A percentile compares a stretch with the other conserved stretches of the same genome.
These are phyloP conservation scores for Oryzias celebensis DNA, from an alignment of 2,113 vertebrate species.

Conservation along the genomic window DNA sequence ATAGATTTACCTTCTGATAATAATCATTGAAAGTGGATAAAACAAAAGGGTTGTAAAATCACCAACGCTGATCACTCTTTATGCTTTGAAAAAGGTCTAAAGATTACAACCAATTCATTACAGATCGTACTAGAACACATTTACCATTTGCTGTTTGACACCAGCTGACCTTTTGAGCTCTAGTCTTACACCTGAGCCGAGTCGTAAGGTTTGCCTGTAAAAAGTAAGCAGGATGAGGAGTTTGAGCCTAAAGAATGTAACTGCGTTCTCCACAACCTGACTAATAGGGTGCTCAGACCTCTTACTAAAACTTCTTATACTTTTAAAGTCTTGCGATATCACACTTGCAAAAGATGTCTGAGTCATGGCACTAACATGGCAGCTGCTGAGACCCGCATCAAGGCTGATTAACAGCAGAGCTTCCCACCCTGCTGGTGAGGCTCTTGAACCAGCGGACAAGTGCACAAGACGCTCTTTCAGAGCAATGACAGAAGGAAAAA, in stretches of 20 bases:
- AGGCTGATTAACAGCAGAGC: slow-evolving; percentile 11
- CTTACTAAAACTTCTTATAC: slow-evolving; percentile 5
- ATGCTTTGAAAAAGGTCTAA: slow-evolving; percentile 19
- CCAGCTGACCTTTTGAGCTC: neutral
- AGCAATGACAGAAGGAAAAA: slow-evolving; percentile 17
- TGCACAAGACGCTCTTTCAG: slow-evolving; percentile 29
- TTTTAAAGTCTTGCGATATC: slow-evolving; percentile 1
- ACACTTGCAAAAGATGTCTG: slow-evolving; percentile 6
- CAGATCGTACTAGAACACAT: slow-evolving; percentile 25
- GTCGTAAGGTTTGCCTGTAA: slow-evolving; percentile 10
- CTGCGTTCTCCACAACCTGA: slow-evolving; percentile 38
- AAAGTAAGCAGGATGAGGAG: slow-evolving; percentile 35
- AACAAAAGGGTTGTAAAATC: slow-evolving; percentile 27
- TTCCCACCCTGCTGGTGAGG: slow-evolving; percentile 41
- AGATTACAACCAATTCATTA: slow-evolving; percentile 25
- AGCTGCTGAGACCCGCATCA: slow-evolving; percentile 21
- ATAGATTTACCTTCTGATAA: neutral
- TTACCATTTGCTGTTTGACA: neutral
- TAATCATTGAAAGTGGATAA: slow-evolving; percentile 1
- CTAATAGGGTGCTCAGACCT: slow-evolving; percentile 21
- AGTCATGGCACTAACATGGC: slow-evolving; percentile 29
- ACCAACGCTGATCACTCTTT: slow-evolving; percentile 19
- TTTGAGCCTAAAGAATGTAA: slow-evolving; percentile 37
- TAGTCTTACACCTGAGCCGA: slow-evolving; percentile 33
- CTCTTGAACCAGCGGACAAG: slow-evolving; percentile 26